Evolutionary conservation across 1,140 invertebrate genomes (phyloP).

Genomic region (Ericerus pela): DNA sequence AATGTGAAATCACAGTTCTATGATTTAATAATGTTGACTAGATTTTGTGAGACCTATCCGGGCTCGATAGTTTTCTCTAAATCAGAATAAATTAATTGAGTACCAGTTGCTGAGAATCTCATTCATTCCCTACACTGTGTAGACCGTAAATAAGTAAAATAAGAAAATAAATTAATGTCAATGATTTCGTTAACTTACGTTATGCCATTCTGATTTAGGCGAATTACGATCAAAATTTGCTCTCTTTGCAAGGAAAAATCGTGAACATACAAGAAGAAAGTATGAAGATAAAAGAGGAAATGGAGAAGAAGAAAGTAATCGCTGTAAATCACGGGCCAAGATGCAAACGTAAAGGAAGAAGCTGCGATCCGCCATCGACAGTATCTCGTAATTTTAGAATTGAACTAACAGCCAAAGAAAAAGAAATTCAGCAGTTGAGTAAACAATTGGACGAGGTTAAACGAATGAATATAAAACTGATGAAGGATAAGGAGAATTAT

Average conservation of each 20-base stretch:
- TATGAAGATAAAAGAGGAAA: background rate
- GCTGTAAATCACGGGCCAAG: background rate
- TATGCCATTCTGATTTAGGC: no score
- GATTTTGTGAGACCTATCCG: no score
- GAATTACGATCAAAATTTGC: background rate
- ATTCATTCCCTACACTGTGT: no score
- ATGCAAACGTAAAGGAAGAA: background rate
- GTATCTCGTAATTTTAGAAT: background rate
- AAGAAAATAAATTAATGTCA: background rate
- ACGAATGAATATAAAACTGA: background rate
- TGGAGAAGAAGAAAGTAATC: background rate
- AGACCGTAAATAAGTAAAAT: background rate
- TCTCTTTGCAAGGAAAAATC: background rate
- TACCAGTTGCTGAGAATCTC: no score
- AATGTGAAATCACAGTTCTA: no score
- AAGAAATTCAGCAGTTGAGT: background rate
- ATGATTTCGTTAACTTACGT: background rate
- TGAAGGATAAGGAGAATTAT: background rate
- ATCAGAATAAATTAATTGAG: no score
- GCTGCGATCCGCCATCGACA: background rate
- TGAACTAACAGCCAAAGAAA: background rate
- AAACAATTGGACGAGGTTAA: background rate
- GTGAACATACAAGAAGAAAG: constrained; percentile 7
- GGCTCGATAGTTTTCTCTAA: no score
- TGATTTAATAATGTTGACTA: no score